phyloP scores from a whole-genome alignment of 1,140 invertebrate species.

The Atta texana region DNA sequence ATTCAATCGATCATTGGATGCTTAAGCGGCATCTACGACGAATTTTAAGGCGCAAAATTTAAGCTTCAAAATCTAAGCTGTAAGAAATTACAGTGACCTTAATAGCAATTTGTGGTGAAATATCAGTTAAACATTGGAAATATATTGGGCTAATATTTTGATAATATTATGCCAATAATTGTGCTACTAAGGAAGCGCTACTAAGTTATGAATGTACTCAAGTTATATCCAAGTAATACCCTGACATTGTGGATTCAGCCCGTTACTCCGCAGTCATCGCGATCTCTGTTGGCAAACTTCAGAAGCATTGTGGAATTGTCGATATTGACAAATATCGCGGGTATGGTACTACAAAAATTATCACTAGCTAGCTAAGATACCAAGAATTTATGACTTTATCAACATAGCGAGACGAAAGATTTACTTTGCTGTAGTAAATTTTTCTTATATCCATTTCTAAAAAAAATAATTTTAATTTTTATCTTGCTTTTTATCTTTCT shows the following conservation, averaged over 20 bases:
- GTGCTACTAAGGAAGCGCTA: no score
- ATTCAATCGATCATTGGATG: no score
- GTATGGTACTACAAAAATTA: background rate
- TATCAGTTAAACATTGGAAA: no score
- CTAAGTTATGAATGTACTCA: background rate
- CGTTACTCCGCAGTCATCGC: background rate
- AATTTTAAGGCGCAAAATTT: no score
- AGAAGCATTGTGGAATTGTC: constrained; percentile 15
- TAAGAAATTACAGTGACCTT: no score
- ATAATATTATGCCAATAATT: no score
- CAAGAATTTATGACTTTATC: constrained; percentile 31
- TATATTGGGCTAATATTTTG: no score
- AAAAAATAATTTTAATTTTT: no score
- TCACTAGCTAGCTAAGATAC: background rate
- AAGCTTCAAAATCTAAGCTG: no score
- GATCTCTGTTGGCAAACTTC: constrained; percentile 19
- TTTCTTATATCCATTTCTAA: background rate
- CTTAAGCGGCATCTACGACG: no score
- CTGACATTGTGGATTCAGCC: background rate
- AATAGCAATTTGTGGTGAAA: no score
- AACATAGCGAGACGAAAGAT: background rate
- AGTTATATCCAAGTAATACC: background rate
- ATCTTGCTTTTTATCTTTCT: no score
- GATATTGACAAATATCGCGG: background rate
- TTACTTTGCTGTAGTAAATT: background rate